A percentile compares a stretch with the other conserved stretches of the same genome.
Evolutionary conservation across 2,113 vertebrate species (phyloP).

Genomic region (Dinomys branickii): DNA sequence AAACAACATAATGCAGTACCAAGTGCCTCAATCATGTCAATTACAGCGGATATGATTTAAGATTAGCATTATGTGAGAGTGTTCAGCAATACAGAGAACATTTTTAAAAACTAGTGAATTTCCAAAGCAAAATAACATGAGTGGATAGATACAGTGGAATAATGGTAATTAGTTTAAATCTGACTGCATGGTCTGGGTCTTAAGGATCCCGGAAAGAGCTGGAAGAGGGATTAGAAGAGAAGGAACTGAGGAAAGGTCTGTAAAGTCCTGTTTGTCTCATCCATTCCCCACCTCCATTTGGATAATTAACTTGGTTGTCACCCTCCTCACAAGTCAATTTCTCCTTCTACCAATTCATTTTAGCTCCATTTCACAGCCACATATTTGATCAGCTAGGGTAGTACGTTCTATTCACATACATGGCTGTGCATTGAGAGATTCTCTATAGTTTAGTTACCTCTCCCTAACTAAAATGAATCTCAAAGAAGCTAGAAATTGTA

Average conservation of each 20-base stretch:
- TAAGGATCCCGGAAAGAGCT: neutral
- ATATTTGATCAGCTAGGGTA: neutral
- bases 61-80: no score
- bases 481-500: neutral
- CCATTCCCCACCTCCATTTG: neutral
- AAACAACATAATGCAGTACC: neutral
- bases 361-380: neutral
- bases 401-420: neutral
- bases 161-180: neutral
- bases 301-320: neutral
- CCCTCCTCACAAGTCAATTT: neutral
- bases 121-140: neutral
- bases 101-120: no score
- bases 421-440: neutral
- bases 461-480: neutral
- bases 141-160: neutral
- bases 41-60: accelerated
- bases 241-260: neutral
- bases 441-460: neutral
- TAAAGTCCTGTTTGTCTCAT: no score
- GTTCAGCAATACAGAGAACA: neutral
- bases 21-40: neutral
- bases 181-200: neutral
- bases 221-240: neutral
- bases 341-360: neutral